Evolutionary conservation across 2,113 vertebrate species (phyloP).

Genomic region (Brevimyrus niger): DNA sequence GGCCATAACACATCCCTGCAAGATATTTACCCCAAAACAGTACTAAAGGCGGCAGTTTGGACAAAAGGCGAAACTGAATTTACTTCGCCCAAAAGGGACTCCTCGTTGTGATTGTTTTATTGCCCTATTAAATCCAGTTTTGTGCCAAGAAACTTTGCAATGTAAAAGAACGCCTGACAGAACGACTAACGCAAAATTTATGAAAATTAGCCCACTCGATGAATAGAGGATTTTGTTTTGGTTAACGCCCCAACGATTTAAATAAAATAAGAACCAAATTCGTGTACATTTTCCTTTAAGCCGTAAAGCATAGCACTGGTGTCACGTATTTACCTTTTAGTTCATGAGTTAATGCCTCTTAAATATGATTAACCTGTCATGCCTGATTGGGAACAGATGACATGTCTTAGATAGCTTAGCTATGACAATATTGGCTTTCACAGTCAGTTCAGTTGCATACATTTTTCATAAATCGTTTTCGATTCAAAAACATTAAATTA

Average conservation of each 20-base stretch:
- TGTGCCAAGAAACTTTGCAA: neutral
- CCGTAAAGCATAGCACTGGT: neutral
- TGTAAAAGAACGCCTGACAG: neutral
- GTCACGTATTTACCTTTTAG: neutral
- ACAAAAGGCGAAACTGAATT: neutral
- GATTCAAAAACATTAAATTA: neutral
- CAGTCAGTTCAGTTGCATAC: neutral
- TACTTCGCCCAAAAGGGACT: neutral
- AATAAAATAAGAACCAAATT: neutral
- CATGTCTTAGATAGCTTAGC: neutral
- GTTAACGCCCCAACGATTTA: neutral
- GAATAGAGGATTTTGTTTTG: neutral
- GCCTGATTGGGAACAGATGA: neutral
- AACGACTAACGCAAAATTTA: neutral
- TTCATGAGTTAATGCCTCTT: neutral
- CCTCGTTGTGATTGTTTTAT: neutral
- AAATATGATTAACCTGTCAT: neutral
- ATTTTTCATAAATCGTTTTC: neutral
- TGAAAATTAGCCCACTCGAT: neutral
- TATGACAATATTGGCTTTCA: neutral
- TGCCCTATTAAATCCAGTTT: neutral
- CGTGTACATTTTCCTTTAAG: neutral
- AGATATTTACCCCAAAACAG: neutral
- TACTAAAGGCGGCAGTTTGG: neutral
- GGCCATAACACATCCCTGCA: neutral